Evolutionary conservation across 1,140 invertebrate genomes (phyloP).

Genomic region (Polypedilum vanderplanki): DNA sequence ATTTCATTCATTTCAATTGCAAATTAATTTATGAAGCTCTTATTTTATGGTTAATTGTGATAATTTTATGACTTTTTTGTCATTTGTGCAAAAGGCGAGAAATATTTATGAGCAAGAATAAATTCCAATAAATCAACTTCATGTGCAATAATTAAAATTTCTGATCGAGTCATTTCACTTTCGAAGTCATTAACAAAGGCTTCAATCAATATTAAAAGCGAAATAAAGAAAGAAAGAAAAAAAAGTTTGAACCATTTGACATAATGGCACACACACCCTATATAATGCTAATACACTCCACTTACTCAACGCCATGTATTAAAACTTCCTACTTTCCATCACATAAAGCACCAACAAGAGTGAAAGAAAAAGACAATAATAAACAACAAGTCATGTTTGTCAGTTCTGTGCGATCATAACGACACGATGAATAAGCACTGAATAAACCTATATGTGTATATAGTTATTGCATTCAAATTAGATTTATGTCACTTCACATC

Average conservation of each 20-base stretch:
- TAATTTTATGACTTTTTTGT: too few relatives aligned
- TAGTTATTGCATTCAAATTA: neutral
- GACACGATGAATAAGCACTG: neutral
- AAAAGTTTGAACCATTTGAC: neutral
- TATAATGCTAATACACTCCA: neutral
- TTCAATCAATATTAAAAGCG: neutral
- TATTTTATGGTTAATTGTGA: too few relatives aligned
- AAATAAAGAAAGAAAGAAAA: neutral
- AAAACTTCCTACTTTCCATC: neutral
- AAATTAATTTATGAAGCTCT: too few relatives aligned
- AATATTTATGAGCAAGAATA: too few relatives aligned
- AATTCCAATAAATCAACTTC: too few relatives aligned
- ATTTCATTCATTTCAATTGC: too few relatives aligned
- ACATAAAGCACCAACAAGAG: neutral
- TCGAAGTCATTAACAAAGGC: neutral
- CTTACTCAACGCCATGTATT: neutral
- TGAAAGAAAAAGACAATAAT: neutral
- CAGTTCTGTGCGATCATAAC: constrained; percentile 10
- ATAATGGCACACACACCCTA: constrained; percentile 10
- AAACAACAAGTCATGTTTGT: neutral
- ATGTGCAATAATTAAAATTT: too few relatives aligned
- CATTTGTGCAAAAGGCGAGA: too few relatives aligned
- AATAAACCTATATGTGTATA: neutral
- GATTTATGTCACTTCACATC: constrained; percentile 5
- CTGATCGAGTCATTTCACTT: too few relatives aligned